Evolutionary conservation across 1,140 invertebrate genomes (phyloP).

Genomic region (Euura saliciscinereae): DNA sequence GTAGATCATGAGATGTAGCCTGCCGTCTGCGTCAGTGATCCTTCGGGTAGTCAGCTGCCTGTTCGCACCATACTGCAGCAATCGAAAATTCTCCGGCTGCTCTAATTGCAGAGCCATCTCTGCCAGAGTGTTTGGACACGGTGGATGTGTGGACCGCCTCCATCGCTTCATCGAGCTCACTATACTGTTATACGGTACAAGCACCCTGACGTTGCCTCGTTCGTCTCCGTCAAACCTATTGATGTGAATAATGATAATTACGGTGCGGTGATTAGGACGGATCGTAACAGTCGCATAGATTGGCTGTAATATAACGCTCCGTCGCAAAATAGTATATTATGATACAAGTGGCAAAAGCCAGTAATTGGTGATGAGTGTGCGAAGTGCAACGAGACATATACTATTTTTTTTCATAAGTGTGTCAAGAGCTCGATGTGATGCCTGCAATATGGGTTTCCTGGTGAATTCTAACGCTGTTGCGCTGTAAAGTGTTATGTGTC

Average conservation of each 20-base stretch:
- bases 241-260: neutral
- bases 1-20: neutral
- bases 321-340: too few relatives aligned
- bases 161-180: slow-evolving; percentile 7
- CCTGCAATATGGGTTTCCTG: too few relatives aligned
- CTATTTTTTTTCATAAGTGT: too few relatives aligned
- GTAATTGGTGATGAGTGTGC: too few relatives aligned
- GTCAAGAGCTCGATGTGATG: too few relatives aligned
- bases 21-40: neutral
- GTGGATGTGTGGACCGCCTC: slow-evolving; percentile 7
- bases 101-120: slow-evolving; percentile 11
- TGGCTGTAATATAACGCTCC: too few relatives aligned
- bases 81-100: slow-evolving; percentile 8
- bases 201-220: slow-evolving; percentile 5
- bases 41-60: neutral
- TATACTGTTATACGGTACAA: slow-evolving; percentile 13
- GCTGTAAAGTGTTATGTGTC: too few relatives aligned
- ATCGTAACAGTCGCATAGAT: too few relatives aligned
- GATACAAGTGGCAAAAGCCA: too few relatives aligned
- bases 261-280: neutral
- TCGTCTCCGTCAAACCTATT: neutral
- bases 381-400: too few relatives aligned
- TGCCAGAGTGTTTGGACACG: slow-evolving; percentile 5
- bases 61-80: slow-evolving; percentile 4
- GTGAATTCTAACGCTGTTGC: too few relatives aligned